These are phyloP conservation scores for Percina caprodes DNA, from an alignment of 2,113 vertebrate genomes.

Conservation along the genomic window DNA sequence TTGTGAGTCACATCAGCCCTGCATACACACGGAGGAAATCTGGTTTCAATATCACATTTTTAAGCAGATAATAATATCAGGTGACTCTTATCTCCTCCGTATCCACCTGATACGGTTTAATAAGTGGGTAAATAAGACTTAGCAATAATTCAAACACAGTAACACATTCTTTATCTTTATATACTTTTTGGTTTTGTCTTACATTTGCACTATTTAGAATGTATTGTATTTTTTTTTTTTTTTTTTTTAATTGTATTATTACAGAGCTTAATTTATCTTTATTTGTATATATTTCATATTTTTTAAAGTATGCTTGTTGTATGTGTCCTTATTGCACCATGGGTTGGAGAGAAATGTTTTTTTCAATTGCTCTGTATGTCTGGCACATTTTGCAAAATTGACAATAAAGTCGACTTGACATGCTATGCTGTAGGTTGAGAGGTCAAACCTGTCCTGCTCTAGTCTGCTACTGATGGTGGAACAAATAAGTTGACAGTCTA, in stretches of 20 bases:
- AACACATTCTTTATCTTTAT: neutral
- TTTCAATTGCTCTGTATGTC: too few species aligned
- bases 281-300: too few species aligned
- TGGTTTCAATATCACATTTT: slow-evolving; percentile 22
- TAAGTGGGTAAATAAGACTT: slow-evolving; percentile 2
- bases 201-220: too few species aligned
- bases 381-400: too few species aligned
- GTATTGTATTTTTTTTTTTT: too few species aligned
- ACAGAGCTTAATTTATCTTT: too few species aligned
- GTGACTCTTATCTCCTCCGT: neutral
- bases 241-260: too few species aligned
- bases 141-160: neutral
- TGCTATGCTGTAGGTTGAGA: neutral
- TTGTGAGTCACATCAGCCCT: slow-evolving; percentile 78
- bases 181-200: too few species aligned
- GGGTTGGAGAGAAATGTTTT: too few species aligned
- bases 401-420: too few species aligned
- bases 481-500: slow-evolving; percentile 83
- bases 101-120: neutral
- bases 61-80: neutral
- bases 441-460: slow-evolving; percentile 80
- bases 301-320: too few species aligned
- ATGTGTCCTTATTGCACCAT: too few species aligned
- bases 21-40: slow-evolving; percentile 38
- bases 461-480: slow-evolving; percentile 77